phyloP scores from a whole-genome alignment of 2,888 invertebrate genomes.

The Perizoma flavofasciatum region DNA sequence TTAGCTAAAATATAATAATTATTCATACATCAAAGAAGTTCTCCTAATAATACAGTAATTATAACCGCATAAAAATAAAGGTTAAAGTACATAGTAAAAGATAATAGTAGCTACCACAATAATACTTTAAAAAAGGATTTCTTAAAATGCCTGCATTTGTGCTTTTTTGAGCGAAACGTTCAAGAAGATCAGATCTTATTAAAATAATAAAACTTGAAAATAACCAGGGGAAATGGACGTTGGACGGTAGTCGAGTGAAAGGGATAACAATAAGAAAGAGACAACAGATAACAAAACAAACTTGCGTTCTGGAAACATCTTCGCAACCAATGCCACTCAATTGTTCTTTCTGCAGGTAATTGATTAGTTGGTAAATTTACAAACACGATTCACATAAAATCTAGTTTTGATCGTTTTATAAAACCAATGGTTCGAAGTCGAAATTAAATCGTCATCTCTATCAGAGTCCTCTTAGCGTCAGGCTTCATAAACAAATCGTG shows the following conservation, averaged over 20 bases:
- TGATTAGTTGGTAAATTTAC: not conserved
- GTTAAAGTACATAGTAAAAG: conserved; percentile 43
- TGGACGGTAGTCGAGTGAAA: conserved; percentile 72
- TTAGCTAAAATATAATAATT: conserved; percentile 83
- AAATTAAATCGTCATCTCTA: not conserved
- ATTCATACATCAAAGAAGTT: conserved; percentile 82
- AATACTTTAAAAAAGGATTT: conserved; percentile 52
- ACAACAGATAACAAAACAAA: conserved; percentile 32
- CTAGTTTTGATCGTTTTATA: conserved; percentile 1
- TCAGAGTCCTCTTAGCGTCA: not conserved
- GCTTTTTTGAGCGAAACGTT: conserved; percentile 49
- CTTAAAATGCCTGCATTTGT: conserved; percentile 52
- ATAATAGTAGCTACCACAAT: conserved; percentile 66
- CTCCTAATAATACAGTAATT: conserved; percentile 74
- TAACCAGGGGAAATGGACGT: conserved; percentile 54
- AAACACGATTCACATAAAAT: not conserved
- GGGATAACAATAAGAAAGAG: conserved; percentile 43
- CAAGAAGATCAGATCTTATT: conserved; percentile 59
- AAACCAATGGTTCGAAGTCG: too few relatives aligned
- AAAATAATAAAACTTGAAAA: conserved; percentile 36
- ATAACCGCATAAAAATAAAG: conserved; percentile 63
- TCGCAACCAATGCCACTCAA: conserved; percentile 9
- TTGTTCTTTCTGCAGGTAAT: conserved; percentile 1
- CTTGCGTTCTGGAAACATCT: conserved; percentile 19
- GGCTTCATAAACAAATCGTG: too few relatives aligned